Evolutionary conservation across 2,888 invertebrate species (phyloP), one percentile per base, ranked within the genome.

Genomic region (Spialia ferax): DNA sequence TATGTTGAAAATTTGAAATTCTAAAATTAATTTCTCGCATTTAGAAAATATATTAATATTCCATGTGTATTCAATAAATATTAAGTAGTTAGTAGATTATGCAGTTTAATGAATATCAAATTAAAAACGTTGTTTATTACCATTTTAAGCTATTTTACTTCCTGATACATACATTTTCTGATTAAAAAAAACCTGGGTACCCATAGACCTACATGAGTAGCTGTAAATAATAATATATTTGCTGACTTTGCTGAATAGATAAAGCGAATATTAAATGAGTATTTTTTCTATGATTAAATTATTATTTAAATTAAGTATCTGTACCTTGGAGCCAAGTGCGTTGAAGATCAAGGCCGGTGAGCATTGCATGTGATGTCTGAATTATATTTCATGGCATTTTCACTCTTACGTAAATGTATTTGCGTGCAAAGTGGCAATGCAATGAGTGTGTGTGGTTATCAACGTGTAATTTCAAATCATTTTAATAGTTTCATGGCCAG

Each of bases 401-500:
- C 50, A 20, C 50, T 65, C 59, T 65, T 65, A 65, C 35, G 26
- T 65, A 52, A 65, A 65, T 0, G 50, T 1, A 23, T 52, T 59
- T 65, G 59, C 64, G 57, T 64, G 57, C 50, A 57, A 32, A 50
- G 35, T 57, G 11, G 52, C 32, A 35, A 64, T 11, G 54, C 48
- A 64, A 13, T 15, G 18, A 10, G 8, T 22, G 45, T 26, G 8
- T 22, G 45, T 26, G 2, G 45, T 20, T 57, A 57, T 64, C 35
- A 64, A 57, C 45, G 64, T 64, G 57, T 57, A 57, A 64, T 64
- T 57, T 64, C 35, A 45, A 64, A 56, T 63, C 42, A 42, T 63
- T 56, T 56, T 22, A 64, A 64, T 64, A 22, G 56, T 64, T 50
- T 57, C 63, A 63, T 56, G 48, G 15, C 13, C 2, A 48, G 38